Evolutionary conservation across 1,140 invertebrate genomes (phyloP).

Genomic region (Drosophila gunungcola): DNA sequence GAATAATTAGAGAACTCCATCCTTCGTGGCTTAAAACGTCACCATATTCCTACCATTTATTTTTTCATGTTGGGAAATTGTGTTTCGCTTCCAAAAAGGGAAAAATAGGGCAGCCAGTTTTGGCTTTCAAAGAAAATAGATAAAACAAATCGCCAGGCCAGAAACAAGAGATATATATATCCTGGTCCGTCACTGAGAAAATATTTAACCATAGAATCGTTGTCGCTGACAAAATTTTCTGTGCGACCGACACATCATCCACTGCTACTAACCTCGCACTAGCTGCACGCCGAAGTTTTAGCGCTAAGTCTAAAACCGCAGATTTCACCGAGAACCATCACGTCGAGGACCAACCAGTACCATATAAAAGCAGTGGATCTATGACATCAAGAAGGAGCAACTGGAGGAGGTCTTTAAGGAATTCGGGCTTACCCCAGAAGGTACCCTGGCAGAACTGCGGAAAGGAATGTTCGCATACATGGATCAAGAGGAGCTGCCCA

Average conservation of each 20-base stretch:
- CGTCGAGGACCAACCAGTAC: background rate
- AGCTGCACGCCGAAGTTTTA: background rate
- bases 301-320: slow-evolving; percentile 1
- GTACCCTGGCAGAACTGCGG: slow-evolving; percentile 1
- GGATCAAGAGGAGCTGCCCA: background rate
- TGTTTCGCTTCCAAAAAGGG: no score
- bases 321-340: background rate
- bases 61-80: no score
- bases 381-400: background rate
- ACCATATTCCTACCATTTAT: background rate
- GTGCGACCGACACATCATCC: background rate
- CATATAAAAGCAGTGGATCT: background rate
- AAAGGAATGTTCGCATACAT: background rate
- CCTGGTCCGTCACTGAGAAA: background rate
- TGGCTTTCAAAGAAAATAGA: no score
- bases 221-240: background rate
- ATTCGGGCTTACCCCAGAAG: background rate
- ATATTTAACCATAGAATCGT: background rate
- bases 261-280: background rate
- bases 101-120: no score
- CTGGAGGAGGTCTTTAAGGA: background rate
- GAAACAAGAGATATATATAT: no score
- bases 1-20: background rate
- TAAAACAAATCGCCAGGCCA: no score
- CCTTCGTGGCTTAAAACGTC: slow-evolving; percentile 3